Percentiles rank a stretch among this genome's conserved stretches.
These are phyloP conservation scores for Schizopygopsis pylzovi DNA, from an alignment of 2,797 vertebrate genomes.

Conservation along the genomic window DNA sequence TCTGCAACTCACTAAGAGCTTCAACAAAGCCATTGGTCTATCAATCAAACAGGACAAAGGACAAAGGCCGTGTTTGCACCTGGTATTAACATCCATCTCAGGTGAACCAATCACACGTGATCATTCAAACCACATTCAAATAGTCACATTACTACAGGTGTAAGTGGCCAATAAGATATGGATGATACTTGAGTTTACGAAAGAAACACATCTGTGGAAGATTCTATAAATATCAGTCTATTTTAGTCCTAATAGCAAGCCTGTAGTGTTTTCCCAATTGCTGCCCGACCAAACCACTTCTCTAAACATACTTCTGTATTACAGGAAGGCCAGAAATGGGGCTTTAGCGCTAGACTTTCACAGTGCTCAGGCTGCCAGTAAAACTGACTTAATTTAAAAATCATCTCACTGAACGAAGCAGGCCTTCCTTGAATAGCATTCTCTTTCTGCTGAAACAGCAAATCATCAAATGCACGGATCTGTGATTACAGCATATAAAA, in stretches of 20 bases:
- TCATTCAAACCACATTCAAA: background rate
- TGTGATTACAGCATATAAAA: constrained; percentile 25
- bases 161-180: background rate
- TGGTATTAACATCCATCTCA: background rate
- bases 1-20: background rate
- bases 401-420: constrained; percentile 5
- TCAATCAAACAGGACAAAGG: background rate
- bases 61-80: background rate
- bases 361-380: background rate
- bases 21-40: background rate
- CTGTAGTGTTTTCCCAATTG: background rate
- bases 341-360: background rate
- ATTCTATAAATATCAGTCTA: constrained; percentile 2
- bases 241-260: constrained; percentile 3
- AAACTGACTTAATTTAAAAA: background rate
- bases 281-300: constrained; percentile 25
- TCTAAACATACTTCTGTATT: constrained; percentile 22
- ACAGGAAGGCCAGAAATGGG: constrained; percentile 17
- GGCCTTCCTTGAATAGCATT: constrained; percentile 20
- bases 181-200: background rate
- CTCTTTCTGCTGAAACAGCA: constrained; percentile 5
- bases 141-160: background rate
- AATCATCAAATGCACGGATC: constrained; percentile 1
- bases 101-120: background rate
- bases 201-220: background rate